Percentiles rank a stretch among this genome's conserved stretches.
Evolutionary conservation across 2,113 vertebrate species (phyloP).

Genomic region (Semnornis frantzii): DNA sequence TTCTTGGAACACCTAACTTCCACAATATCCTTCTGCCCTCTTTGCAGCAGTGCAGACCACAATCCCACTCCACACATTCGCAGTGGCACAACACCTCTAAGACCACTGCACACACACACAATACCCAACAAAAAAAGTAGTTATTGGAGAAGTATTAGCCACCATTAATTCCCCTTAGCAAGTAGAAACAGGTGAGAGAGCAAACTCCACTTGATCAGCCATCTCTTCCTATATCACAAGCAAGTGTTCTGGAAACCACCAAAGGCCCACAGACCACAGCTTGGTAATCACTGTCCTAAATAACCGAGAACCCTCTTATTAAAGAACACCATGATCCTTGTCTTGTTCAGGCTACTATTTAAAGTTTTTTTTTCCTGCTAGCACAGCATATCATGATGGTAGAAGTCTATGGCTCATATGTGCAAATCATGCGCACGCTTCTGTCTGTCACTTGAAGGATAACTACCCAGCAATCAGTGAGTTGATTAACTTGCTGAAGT

Average conservation of each 20-base stretch:
- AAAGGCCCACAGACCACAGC: neutral
- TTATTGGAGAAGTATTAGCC: slow-evolving; percentile 16
- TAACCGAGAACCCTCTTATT: neutral
- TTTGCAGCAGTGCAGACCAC: neutral
- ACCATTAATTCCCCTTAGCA: neutral
- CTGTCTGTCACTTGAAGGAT: neutral
- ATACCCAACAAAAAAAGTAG: neutral
- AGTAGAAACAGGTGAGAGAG: neutral
- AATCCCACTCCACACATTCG: neutral
- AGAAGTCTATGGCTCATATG: neutral
- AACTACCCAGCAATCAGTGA: neutral
- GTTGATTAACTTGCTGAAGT: neutral
- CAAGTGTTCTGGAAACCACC: neutral
- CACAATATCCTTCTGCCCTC: neutral
- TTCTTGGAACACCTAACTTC: neutral
- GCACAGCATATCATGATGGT: neutral
- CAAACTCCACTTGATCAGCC: neutral
- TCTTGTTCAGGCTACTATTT: neutral
- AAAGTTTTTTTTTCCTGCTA: neutral
- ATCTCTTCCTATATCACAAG: neutral
- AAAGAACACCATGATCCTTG: neutral
- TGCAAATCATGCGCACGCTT: neutral
- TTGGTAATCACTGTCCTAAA: slow-evolving; percentile 10
- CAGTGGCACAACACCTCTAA: neutral
- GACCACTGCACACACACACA: neutral